phyloP scores from a whole-genome alignment of 2,797 vertebrate genomes.

The Gymnopithys bicolor region DNA sequence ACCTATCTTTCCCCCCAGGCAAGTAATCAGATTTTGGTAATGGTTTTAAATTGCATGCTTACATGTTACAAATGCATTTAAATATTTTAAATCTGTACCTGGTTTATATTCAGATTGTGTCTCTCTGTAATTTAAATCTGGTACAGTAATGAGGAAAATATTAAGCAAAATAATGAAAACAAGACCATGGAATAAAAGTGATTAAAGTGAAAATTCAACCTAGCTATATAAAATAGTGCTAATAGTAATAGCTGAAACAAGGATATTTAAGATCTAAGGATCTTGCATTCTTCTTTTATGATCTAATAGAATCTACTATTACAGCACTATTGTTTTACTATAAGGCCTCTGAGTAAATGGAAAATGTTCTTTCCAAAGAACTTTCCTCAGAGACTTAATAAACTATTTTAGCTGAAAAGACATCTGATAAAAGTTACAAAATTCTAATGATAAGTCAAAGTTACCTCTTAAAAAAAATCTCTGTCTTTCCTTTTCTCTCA shows the following conservation, averaged over 20 bases:
- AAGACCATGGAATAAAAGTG: constrained; percentile 61
- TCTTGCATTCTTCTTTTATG: constrained; percentile 67
- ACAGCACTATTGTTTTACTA: constrained; percentile 61
- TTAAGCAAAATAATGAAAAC: constrained; percentile 67
- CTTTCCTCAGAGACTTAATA: constrained; percentile 52
- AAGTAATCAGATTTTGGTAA: constrained; percentile 64
- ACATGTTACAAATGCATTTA: constrained; percentile 48
- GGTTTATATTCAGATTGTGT: constrained; percentile 64
- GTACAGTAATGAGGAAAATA: constrained; percentile 54
- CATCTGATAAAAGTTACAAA: constrained; percentile 60
- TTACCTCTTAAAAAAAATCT: background rate
- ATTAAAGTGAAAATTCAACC: constrained; percentile 60
- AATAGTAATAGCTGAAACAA: constrained; percentile 60
- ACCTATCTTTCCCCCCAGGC: constrained; percentile 27
- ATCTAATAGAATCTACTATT: constrained; percentile 69
- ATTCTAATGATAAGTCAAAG: constrained; percentile 3
- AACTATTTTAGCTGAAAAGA: constrained; percentile 53
- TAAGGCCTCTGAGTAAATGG: constrained; percentile 47
- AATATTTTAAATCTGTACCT: constrained; percentile 41
- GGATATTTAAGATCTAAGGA: constrained; percentile 66
- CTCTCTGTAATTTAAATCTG: constrained; percentile 63
- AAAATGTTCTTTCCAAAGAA: constrained; percentile 38
- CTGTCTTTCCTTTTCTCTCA: background rate
- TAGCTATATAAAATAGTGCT: constrained; percentile 56
- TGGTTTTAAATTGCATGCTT: constrained; percentile 46